Evolutionary conservation across 2,888 invertebrate genomes (phyloP).

Genomic region (Dasysyrphus albostriatus): DNA sequence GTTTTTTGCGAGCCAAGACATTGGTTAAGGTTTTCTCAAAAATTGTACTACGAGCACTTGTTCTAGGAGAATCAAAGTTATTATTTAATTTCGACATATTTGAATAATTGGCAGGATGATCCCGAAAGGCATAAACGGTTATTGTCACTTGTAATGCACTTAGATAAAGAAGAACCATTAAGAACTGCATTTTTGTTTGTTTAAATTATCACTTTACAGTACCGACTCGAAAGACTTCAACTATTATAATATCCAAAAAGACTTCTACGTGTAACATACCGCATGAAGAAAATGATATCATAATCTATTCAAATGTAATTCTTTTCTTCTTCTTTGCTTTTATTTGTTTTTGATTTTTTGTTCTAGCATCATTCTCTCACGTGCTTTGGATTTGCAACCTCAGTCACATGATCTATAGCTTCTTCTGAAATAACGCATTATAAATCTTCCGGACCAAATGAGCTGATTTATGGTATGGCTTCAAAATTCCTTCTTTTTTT

Average conservation of each 20-base stretch:
- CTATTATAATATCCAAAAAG: slow-evolving; percentile 6
- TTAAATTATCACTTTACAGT: not conserved
- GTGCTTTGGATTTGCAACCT: slow-evolving; percentile 1
- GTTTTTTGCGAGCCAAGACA: slow-evolving; percentile 42
- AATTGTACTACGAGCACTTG: not conserved
- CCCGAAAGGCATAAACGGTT: slow-evolving; percentile 2
- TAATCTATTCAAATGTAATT: not conserved
- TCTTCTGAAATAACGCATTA: not conserved
- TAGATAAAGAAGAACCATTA: not conserved
- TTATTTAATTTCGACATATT: not conserved
- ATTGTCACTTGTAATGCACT: not conserved
- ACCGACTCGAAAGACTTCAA: slow-evolving; percentile 15
- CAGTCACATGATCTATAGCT: slow-evolving; percentile 12
- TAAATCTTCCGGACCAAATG: not conserved
- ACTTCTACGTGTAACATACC: not conserved
- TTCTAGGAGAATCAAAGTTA: not conserved
- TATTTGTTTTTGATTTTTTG: slow-evolving; percentile 12
- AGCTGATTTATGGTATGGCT: not conserved
- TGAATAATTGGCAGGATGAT: not conserved
- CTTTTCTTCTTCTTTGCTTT: not conserved
- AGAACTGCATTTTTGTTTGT: slow-evolving; percentile 2
- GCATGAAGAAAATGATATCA: not conserved
- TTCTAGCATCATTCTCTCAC: not conserved
- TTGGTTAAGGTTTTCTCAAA: slow-evolving; percentile 35
- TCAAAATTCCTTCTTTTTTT: not conserved